Evolutionary conservation across 2,797 vertebrate genomes (phyloP).

Genomic region (Loris lydekkerianus): DNA sequence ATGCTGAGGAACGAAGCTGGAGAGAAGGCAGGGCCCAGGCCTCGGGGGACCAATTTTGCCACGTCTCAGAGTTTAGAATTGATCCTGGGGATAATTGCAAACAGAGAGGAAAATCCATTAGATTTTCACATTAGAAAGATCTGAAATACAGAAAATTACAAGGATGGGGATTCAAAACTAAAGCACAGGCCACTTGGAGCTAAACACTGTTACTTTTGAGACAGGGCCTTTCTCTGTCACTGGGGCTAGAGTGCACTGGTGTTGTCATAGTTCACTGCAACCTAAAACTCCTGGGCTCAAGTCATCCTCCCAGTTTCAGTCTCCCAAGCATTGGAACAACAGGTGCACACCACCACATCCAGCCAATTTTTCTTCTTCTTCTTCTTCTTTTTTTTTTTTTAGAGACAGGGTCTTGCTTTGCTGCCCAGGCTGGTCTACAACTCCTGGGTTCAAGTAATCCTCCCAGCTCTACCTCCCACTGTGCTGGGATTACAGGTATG

Average conservation of each 20-base stretch:
- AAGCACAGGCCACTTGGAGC: neutral
- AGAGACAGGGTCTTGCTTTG: too few species aligned
- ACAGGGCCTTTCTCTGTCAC: neutral
- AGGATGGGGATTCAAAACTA: neutral
- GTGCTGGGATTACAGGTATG: neutral
- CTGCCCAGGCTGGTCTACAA: too few species aligned
- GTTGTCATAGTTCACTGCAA: neutral
- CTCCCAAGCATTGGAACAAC: too few species aligned
- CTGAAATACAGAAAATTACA: neutral
- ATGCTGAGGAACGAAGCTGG: neutral
- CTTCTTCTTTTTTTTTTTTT: too few species aligned
- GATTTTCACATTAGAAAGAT: neutral
- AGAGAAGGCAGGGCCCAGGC: neutral
- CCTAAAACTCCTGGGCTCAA: neutral
- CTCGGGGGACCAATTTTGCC: neutral
- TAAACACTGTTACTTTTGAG: neutral
- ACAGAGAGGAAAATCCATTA: neutral
- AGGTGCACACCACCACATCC: too few species aligned
- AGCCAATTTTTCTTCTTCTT: too few species aligned
- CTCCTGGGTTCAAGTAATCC: neutral
- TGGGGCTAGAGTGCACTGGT: neutral
- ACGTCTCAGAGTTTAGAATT: neutral
- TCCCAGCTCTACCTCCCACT: neutral
- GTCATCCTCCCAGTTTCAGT: too few species aligned
- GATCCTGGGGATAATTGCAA: neutral